A percentile compares a stretch with the other conserved stretches of the same genome.
These are phyloP conservation scores for Amblyornis subalaris DNA, from an alignment of 2,113 vertebrate species.

Conservation along the genomic window DNA sequence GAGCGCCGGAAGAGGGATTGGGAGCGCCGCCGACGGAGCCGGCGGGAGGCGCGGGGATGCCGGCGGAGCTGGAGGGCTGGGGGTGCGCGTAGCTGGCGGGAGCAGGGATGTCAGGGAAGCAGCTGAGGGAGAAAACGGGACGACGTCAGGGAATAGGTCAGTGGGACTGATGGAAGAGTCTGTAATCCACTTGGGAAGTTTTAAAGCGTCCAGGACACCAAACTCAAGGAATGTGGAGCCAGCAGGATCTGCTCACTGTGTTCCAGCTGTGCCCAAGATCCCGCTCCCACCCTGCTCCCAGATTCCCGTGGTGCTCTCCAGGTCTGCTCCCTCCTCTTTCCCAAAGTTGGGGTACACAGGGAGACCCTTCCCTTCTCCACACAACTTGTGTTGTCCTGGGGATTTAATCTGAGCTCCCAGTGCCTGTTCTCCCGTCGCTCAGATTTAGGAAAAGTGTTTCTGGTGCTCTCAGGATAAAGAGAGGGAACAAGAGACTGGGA, in stretches of 20 bases:
- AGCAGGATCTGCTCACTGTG: background rate
- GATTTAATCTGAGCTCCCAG: background rate
- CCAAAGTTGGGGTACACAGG: rapidly evolving
- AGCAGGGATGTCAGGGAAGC: conserved; percentile 92
- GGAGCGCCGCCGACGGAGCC: conserved; percentile 24
- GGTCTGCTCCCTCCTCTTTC: too few species aligned
- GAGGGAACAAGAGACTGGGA: background rate
- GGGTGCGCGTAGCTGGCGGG: conserved; percentile 74
- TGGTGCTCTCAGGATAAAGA: background rate
- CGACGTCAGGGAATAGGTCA: background rate
- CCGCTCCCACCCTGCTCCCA: background rate
- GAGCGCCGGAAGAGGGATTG: conserved; percentile 51
- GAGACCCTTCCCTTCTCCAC: background rate
- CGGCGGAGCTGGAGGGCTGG: conserved; percentile 67
- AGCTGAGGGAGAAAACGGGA: conserved; percentile 76
- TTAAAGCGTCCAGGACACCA: background rate
- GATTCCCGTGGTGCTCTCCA: background rate
- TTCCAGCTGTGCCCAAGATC: background rate
- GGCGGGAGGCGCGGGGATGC: background rate
- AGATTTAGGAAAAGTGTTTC: background rate
- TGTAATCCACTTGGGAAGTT: background rate
- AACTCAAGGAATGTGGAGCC: background rate
- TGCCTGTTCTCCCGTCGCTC: background rate
- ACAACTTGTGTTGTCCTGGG: rapidly evolving
- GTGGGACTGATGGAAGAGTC: background rate